These are phyloP conservation scores for Xestia c-nigrum DNA, from an alignment of 2,888 invertebrate genomes.

Conservation along the genomic window DNA sequence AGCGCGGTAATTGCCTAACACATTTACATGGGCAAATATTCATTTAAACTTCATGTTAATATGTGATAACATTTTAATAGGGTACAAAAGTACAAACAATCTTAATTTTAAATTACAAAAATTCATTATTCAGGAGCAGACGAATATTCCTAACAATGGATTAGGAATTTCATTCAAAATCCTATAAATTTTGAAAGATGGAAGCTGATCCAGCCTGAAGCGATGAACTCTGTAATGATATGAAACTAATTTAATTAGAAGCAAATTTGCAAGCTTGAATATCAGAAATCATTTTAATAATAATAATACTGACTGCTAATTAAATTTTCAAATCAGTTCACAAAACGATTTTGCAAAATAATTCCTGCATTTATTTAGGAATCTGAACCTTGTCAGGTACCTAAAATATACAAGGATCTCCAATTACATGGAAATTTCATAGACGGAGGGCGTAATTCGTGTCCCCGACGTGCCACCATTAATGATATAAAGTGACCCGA, in stretches of 20 bases:
- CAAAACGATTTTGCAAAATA: background rate
- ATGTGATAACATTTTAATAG: background rate
- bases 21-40: background rate
- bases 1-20: background rate
- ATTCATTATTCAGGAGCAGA: background rate
- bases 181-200: background rate
- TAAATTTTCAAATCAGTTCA: slow-evolving; percentile 1
- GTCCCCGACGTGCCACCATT: slow-evolving; percentile 69
- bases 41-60: background rate
- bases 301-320: background rate
- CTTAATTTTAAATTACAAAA: background rate
- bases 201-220: background rate
- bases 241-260: background rate
- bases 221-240: background rate
- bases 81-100: background rate
- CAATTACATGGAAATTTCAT: slow-evolving; percentile 83
- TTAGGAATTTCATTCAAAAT: background rate
- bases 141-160: background rate
- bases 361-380: slow-evolving; percentile 30
- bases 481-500: slow-evolving; percentile 75
- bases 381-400: slow-evolving; percentile 29
- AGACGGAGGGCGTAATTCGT: slow-evolving; percentile 70
- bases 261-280: background rate
- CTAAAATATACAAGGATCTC: slow-evolving; percentile 72
- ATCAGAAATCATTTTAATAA: background rate